Evolutionary conservation across 2,888 invertebrate genomes (phyloP).

Genomic region (Ommatoiulus sabulosus): DNA sequence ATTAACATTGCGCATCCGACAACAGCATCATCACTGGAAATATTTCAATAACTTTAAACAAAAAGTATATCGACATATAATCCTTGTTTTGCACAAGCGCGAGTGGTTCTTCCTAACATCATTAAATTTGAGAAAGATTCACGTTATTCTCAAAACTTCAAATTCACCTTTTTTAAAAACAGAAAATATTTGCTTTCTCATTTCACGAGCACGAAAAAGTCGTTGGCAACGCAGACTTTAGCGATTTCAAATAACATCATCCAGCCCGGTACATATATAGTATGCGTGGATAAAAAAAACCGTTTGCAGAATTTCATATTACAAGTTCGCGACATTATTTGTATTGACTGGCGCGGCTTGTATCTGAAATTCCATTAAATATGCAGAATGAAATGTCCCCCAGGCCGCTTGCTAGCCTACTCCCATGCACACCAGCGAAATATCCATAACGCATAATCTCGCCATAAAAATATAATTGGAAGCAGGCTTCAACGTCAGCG

Average conservation of each 20-base stretch:
- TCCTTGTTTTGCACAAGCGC: neutral
- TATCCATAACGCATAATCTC: slow-evolving; percentile 13
- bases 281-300: neutral
- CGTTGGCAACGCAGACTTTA: neutral
- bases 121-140: neutral
- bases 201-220: neutral
- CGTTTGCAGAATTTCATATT: neutral
- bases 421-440: neutral
- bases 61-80: too few species aligned
- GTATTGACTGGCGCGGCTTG: neutral
- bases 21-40: too few species aligned
- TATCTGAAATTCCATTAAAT: slow-evolving; percentile 36
- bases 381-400: slow-evolving; percentile 43
- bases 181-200: neutral
- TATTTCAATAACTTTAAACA: too few species aligned
- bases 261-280: neutral
- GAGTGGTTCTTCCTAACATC: neutral
- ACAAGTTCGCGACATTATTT: slow-evolving; percentile 36
- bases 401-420: neutral
- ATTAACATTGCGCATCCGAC: too few species aligned
- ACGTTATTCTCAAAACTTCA: too few species aligned
- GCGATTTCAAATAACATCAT: neutral
- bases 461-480: slow-evolving; percentile 38
- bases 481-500: slow-evolving; percentile 2
- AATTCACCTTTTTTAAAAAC: neutral